Evolutionary conservation across 2,797 vertebrate genomes (phyloP).

Genomic region (Heliangelus exortis): DNA sequence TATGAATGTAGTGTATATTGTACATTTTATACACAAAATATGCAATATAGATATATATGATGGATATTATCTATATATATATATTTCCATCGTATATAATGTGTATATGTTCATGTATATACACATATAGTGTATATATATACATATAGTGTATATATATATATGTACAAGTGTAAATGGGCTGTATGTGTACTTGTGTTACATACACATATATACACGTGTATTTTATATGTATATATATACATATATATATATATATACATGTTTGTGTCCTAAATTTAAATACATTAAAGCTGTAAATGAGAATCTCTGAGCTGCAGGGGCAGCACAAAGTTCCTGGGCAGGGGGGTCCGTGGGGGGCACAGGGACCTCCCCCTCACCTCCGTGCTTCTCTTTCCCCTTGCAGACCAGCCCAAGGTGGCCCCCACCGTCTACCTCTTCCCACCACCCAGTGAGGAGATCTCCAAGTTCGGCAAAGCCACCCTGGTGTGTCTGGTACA

Average conservation of each 20-base stretch:
- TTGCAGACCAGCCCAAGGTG: fast-evolving
- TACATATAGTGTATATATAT: neutral
- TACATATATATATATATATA: neutral
- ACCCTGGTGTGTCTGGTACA: slow-evolving; percentile 54
- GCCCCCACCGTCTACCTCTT: slow-evolving; percentile 31
- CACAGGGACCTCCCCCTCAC: neutral
- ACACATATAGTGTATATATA: neutral
- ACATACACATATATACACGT: no score
- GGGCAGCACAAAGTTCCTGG: neutral
- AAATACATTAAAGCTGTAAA: neutral
- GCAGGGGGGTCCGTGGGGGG: neutral
- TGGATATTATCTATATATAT: neutral
- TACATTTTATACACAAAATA: neutral
- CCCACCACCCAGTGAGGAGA: neutral
- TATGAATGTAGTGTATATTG: no score
- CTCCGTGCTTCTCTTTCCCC: fast-evolving
- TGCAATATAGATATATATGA: neutral
- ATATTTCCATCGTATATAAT: neutral
- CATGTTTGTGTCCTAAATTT: neutral
- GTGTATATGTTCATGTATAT: neutral
- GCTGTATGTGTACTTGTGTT: no score
- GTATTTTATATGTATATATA: neutral
- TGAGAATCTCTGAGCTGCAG: neutral
- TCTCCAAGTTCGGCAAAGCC: fast-evolving
- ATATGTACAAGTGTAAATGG: neutral